Evolutionary conservation across 2,888 invertebrate genomes (phyloP).

Genomic region (Eristalis intricaria): DNA sequence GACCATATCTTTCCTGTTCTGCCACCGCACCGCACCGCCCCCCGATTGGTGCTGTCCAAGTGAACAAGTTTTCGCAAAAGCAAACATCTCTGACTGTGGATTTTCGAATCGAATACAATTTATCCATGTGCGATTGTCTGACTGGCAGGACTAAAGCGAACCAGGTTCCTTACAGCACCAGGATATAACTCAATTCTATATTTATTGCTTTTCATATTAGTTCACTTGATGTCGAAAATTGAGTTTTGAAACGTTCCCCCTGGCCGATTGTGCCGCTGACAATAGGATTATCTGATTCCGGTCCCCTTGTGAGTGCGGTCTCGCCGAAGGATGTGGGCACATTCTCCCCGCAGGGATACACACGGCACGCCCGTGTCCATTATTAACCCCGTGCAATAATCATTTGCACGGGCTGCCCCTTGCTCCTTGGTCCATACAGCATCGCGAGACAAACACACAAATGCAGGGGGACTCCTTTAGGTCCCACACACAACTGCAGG

Average conservation of each 20-base stretch:
- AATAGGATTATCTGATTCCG: constrained; percentile 69
- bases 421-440: background rate
- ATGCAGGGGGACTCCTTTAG: background rate
- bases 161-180: constrained; percentile 45
- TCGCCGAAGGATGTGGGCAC: constrained; percentile 48
- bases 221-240: constrained; percentile 70
- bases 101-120: constrained; percentile 64
- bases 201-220: constrained; percentile 72
- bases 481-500: too few relatives aligned
- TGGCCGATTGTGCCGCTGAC: constrained; percentile 53
- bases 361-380: background rate
- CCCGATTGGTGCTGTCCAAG: constrained; percentile 26
- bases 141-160: background rate
- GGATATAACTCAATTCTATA: constrained; percentile 68
- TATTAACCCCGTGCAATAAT: constrained; percentile 43
- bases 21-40: background rate
- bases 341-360: constrained; percentile 6
- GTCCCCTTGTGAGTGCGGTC: constrained; percentile 40
- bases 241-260: constrained; percentile 61
- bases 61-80: constrained; percentile 39
- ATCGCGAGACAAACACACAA: constrained; percentile 10
- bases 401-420: constrained; percentile 28
- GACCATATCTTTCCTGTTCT: background rate
- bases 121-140: constrained; percentile 20
- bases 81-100: constrained; percentile 68